Base-by-base conservation (phyloP, 2,888 invertebrate species). In the Ariolimax columbianus region DNA sequence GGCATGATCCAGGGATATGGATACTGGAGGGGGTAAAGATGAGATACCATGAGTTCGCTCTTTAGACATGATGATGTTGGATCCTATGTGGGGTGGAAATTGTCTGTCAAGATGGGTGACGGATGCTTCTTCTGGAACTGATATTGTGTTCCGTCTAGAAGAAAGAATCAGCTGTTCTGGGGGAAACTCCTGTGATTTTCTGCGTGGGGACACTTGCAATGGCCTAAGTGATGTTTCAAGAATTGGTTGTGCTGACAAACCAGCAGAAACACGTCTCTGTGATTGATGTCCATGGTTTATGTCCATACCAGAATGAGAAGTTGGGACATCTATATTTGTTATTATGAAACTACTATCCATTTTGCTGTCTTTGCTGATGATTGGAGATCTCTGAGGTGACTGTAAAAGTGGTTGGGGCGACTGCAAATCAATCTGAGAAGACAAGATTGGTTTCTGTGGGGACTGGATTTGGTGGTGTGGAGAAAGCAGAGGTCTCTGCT, bases 111-210 rank as follows among this genome's bases (percentile, higher is more conserved):
- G 72, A 47, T 82, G 63, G 14, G 81, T 63, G 14, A 77, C 75
- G 0, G 85, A 40, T 38, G 81, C 66, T 11, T 85, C 85, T 38
- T 80, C 81, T 11, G 82, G 77, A 23, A 36, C 68, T 11, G 85
- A 30, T 19, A 85, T 85, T 19, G 85, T 85, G 68, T 85, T 85
- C 38, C 85, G 66, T 23, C 85, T 33, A n/a, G 85, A 82, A 9
- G 81, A 75, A 26, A 77, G 78, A 36, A 70, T 33, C 9, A 38
- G 40, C 38, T 66, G 82, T 33, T 85, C 85, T 33, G 73, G 3
- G 1, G 81, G 70, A 33, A 85, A 77, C 47, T 85, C 85, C 30
- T 85, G 85, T 9, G 85, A 85, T 47, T 85, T 85, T 66, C 85
- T 51, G 33, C 85, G 82, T 19, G 83, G 47, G 2, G 75, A 63